Conservation (phyloP, 1,140 invertebrate genomes). For the Microvelia longipes region DNA sequence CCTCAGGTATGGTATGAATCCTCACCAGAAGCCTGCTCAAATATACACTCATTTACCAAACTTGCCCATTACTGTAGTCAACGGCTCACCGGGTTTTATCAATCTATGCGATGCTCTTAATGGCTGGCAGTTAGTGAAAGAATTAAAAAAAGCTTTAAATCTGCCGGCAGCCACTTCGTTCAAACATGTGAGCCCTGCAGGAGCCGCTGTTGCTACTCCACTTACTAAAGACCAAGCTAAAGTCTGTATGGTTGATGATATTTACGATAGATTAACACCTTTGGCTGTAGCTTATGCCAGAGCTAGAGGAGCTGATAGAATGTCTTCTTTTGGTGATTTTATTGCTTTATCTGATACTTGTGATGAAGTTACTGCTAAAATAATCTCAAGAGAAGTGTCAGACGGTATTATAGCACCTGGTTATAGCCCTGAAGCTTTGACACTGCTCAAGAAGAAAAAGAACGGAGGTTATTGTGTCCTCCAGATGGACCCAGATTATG, state of each 20-base stretch:
- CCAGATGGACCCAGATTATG: constrained; percentile 79
- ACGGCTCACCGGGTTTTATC: constrained; percentile 92
- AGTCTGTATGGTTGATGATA: constrained; percentile 85
- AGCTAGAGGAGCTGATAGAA: constrained; percentile 90
- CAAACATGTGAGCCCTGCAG: constrained; percentile 93
- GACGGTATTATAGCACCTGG: constrained; percentile 94
- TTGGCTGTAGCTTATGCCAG: constrained; percentile 88
- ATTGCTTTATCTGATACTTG: constrained; percentile 84
- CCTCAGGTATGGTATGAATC: constrained; percentile 93
- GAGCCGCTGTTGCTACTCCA: constrained; percentile 77
- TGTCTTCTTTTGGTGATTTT: constrained; percentile 99
- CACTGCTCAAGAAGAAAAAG: constrained; percentile 90
- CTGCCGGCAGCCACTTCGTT: constrained; percentile 91
- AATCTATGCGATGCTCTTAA: constrained; percentile 96
- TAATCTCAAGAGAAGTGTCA: constrained; percentile 59
- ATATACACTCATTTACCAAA: constrained; percentile 65
- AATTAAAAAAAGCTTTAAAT: constrained; percentile 60
- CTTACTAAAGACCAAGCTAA: constrained; percentile 40
- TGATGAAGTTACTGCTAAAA: constrained; percentile 49
- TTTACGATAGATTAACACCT: constrained; percentile 57
- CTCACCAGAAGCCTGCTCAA: constrained; percentile 92
- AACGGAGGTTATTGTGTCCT: constrained; percentile 83
- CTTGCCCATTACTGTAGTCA: constrained; percentile 78
- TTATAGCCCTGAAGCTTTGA: constrained; percentile 66
- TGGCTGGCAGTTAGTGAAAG: constrained; percentile 88